phyloP scores from a whole-genome alignment of 2,113 vertebrate species.

The Daubentonia madagascariensis region DNA sequence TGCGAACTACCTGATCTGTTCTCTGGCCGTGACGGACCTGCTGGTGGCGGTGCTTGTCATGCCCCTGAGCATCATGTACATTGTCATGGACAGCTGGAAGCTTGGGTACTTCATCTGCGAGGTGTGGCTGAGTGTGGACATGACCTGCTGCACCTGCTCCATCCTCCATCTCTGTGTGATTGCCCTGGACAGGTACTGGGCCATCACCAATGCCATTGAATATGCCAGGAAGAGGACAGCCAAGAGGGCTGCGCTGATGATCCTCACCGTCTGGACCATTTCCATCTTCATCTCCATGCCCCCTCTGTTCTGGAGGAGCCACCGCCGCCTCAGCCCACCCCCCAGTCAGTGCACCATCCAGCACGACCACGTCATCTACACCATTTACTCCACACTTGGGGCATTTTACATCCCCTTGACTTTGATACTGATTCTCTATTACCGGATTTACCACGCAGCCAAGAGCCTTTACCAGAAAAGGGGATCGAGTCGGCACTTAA shows the following conservation, averaged over 20 bases:
- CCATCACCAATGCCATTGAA: constrained; percentile 92
- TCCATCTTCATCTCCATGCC: constrained; percentile 92
- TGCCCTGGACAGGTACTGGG: constrained; percentile 94
- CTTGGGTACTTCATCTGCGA: constrained; percentile 91
- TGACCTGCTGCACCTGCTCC: constrained; percentile 95
- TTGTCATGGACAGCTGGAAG: constrained; percentile 88
- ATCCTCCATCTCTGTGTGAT: constrained; percentile 94
- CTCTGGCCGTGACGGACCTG: constrained; percentile 92
- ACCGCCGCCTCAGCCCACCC: constrained; percentile 72
- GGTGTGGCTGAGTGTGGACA: constrained; percentile 92
- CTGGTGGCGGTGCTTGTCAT: constrained; percentile 92
- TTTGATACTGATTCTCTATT: constrained; percentile 93
- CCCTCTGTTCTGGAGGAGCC: constrained; percentile 91
- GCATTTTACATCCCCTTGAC: constrained; percentile 94
- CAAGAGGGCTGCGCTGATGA: constrained; percentile 87
- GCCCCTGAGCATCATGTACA: constrained; percentile 93
- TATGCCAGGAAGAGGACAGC: constrained; percentile 89
- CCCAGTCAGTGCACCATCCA: constrained; percentile 87
- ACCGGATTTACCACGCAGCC: constrained; percentile 90
- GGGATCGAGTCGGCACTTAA: constrained; percentile 90
- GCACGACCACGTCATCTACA: constrained; percentile 92
- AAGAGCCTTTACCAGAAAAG: constrained; percentile 94
- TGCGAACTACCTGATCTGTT: constrained; percentile 94
- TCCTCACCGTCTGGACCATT: constrained; percentile 88
- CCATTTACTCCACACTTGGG: constrained; percentile 91